Percentiles rank a stretch among this genome's conserved stretches.
These are phyloP conservation scores for Oophaga sylvatica DNA, from an alignment of 2,797 vertebrate genomes.

Conservation along the genomic window DNA sequence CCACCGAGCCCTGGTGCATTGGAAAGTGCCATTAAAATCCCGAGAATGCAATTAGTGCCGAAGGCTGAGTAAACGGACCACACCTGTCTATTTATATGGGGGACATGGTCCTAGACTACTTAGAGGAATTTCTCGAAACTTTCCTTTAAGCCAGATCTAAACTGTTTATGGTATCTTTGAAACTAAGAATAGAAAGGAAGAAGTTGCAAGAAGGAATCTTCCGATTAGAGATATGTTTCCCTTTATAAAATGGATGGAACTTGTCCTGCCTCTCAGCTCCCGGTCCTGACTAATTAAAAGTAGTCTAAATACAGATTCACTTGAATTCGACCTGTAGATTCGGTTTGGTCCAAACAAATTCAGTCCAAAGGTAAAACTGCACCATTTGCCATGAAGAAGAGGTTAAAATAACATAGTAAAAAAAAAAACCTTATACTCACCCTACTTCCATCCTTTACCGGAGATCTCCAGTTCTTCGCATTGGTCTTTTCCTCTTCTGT, in stretches of 20 bases:
- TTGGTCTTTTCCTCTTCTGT: no score
- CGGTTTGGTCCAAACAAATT: no score
- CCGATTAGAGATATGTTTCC: background rate
- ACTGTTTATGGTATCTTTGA: constrained; percentile 35
- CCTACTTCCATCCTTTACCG: no score
- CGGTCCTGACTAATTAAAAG: no score
- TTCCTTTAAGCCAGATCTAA: background rate
- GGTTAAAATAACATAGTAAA: no score
- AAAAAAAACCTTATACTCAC: no score
- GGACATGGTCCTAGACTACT: background rate
- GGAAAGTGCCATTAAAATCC: constrained; percentile 7
- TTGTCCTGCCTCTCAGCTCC: background rate
- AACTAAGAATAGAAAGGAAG: background rate
- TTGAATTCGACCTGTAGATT: no score
- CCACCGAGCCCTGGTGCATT: background rate
- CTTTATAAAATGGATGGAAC: background rate
- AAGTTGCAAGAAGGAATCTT: background rate
- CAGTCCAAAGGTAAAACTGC: no score
- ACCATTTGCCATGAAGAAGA: no score
- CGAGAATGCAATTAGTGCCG: background rate
- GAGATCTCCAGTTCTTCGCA: no score
- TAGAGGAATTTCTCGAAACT: background rate
- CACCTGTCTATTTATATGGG: constrained; percentile 33
- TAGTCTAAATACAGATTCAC: no score
- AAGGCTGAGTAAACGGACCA: constrained; percentile 53